These are phyloP conservation scores for Gobio occitaniae DNA, from an alignment of 2,797 vertebrate genomes.

Conservation along the genomic window DNA sequence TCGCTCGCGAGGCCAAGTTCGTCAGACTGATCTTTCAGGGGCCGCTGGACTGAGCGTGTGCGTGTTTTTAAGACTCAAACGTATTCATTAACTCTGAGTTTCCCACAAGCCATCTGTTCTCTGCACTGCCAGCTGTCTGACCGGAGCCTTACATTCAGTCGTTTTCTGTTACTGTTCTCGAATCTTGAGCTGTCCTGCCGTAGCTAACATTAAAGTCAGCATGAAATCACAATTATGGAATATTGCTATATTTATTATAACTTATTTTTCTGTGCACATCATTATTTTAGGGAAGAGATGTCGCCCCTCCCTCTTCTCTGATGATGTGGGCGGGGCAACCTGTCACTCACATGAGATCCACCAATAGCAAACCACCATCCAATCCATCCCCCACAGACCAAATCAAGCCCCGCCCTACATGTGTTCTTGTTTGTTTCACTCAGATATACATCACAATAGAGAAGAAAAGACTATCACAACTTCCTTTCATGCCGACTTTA, in stretches of 20 bases:
- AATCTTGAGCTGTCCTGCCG: not conserved
- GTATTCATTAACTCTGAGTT: not conserved
- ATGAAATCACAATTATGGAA: not conserved
- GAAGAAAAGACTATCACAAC: not conserved
- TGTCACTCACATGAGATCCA: not conserved
- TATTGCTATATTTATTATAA: not conserved
- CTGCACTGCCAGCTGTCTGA: slow-evolving; percentile 11
- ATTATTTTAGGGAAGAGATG: not conserved
- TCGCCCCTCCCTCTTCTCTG: not conserved
- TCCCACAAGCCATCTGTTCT: slow-evolving; percentile 24
- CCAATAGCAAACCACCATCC: not conserved
- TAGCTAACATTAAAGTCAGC: not conserved
- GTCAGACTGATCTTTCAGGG: slow-evolving; percentile 95
- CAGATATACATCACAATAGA: not conserved
- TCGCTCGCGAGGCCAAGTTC: slow-evolving; percentile 83
- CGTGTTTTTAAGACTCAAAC: not conserved
- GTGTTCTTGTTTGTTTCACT: not conserved
- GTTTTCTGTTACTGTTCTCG: not conserved
- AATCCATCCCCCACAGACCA: not conserved
- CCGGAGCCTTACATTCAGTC: not conserved
- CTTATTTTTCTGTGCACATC: not conserved
- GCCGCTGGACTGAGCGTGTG: slow-evolving; percentile 83
- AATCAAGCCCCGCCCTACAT: not conserved
- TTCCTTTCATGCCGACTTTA: not conserved
- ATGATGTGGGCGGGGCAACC: not conserved